phyloP scores from a whole-genome alignment of 2,113 vertebrate species.

The Misgurnus anguillicaudatus region DNA sequence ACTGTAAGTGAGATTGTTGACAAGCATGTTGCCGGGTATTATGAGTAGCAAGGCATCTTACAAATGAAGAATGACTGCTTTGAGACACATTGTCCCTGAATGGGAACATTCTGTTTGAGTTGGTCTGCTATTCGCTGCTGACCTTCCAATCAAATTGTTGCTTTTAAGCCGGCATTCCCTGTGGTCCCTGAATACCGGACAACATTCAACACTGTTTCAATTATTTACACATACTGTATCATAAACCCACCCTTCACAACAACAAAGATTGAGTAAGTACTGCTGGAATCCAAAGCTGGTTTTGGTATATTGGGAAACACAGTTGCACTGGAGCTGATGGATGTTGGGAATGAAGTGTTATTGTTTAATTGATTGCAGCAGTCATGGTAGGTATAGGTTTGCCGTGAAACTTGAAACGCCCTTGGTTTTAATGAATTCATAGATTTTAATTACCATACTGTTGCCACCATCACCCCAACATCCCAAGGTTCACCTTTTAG shows the following conservation, averaged over 20 bases:
- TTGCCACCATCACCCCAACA: neutral
- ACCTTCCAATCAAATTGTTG: neutral
- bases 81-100: neutral
- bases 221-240: constrained; percentile 2
- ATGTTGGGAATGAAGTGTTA: neutral
- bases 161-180: neutral
- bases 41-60: neutral
- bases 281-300: neutral
- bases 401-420: neutral
- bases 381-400: neutral
- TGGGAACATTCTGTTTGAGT: neutral
- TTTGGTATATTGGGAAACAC: constrained; percentile 2
- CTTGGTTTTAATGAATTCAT: constrained; percentile 33
- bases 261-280: neutral
- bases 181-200: neutral
- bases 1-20: constrained; percentile 9
- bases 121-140: neutral
- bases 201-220: neutral
- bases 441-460: constrained; percentile 21
- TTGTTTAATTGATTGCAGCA: constrained; percentile 39
- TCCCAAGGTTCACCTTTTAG: neutral
- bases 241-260: no score
- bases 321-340: constrained; percentile 25
- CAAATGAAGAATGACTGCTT: neutral
- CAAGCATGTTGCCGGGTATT: neutral